Base-by-base conservation (phyloP, 2,797 vertebrate species). In the Syndactyla subalaris region DNA sequence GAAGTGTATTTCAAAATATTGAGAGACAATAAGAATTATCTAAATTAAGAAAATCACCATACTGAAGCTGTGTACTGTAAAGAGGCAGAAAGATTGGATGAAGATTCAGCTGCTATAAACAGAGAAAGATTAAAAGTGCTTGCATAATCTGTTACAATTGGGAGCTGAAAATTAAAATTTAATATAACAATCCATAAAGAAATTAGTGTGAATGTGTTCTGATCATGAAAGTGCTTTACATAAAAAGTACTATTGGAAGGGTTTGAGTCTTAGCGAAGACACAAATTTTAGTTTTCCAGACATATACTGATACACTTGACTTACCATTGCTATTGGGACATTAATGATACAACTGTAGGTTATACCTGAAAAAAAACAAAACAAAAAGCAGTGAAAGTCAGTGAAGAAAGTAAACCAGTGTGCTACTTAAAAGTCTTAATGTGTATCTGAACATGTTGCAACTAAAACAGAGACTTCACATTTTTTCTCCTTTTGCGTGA, bases 141-240 rank as follows among this genome's bases (percentile, higher is more conserved):
- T 85, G n/a, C n/a, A 58, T 85, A 54, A 87, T 82, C 48, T 67
- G 6, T 84, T 77, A 51, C 46, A 24, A 75, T 90, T 93, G 83
- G 34, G 36, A 73, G n/a, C 29, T 88, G 57, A 85, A 91, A 88
- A 92, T 87, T 34, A 75, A 91, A 87, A 80, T 87, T 54, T 83
- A 85, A 55, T 72, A 38, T 29, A 82, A 13, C 27, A 83, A 51
- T 66, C 26, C 21, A 18, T 93, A 80, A 93, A 65, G 26, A 93
- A 89, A 80, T 77, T 3, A 80, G 39, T 80, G 68, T 51, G 46
- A 57, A 58, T 91, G 9, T 77, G 14, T 85, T 92, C 45, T 85
- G 58, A 72, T 49, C 30, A 87, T 58, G 43, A 65, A 94, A 93
- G 74, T 61, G 8, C 14, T 82, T 89, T 85, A 48, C 76, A 34